Percentiles rank a stretch among this genome's conserved stretches.
Evolutionary conservation across 2,797 vertebrate genomes (phyloP).

Genomic region (Schizothorax lantsangensis): DNA sequence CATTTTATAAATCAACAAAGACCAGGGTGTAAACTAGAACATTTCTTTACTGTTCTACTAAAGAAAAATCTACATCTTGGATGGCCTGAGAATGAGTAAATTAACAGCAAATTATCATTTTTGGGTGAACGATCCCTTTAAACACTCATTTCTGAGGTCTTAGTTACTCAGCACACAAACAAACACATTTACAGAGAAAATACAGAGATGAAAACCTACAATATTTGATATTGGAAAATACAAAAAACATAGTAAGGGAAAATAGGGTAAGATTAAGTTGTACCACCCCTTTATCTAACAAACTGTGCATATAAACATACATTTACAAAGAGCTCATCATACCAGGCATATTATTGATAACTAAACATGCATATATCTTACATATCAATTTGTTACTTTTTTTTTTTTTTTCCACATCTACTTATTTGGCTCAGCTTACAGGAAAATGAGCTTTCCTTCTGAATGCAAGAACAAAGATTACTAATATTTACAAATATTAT

Average conservation of each 20-base stretch:
- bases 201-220: slow-evolving; percentile 19
- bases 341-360: background rate
- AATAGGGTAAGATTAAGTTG: background rate
- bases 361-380: background rate
- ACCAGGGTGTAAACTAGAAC: background rate
- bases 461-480: background rate
- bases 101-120: background rate
- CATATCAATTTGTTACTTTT: too few species aligned
- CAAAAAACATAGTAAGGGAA: background rate
- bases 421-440: background rate
- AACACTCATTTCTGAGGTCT: background rate
- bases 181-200: background rate
- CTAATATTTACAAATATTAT: background rate
- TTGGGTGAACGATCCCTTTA: background rate
- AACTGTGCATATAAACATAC: background rate
- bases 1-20: background rate
- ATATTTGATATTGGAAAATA: background rate
- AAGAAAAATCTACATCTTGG: background rate
- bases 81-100: background rate
- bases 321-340: background rate
- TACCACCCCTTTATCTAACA: background rate
- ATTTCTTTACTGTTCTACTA: background rate
- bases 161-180: background rate
- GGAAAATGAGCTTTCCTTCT: background rate
- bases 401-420: background rate